Evolutionary conservation across 2,888 invertebrate species (phyloP).

Genomic region (Synanthedon tipuliformis): DNA sequence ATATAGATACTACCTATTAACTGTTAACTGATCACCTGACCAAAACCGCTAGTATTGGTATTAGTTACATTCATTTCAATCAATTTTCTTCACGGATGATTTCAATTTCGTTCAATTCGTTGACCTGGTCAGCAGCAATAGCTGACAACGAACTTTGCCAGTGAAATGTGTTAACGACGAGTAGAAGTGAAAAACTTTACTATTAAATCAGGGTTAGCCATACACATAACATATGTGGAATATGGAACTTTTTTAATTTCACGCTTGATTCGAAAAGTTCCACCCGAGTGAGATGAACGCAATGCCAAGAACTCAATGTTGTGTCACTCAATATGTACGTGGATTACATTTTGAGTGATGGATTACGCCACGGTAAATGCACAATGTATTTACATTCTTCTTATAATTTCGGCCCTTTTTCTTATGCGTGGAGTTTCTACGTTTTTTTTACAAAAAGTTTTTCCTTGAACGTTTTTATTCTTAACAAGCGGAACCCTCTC

Average conservation of each 20-base stretch:
- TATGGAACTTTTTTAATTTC: slow-evolving; percentile 64
- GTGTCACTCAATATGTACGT: slow-evolving; percentile 3
- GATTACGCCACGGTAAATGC: slow-evolving; percentile 11
- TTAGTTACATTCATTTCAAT: too few relatives aligned
- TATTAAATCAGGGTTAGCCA: slow-evolving; percentile 4
- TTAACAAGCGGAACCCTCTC: too few relatives aligned
- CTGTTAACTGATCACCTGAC: too few relatives aligned
- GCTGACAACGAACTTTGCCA: slow-evolving; percentile 15
- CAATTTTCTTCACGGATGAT: not conserved
- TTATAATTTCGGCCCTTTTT: slow-evolving; percentile 2
- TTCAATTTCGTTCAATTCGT: not conserved
- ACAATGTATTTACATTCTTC: not conserved
- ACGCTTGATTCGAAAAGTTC: slow-evolving; percentile 55
- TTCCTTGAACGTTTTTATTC: too few relatives aligned
- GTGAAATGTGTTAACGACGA: slow-evolving; percentile 18
- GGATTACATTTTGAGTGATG: slow-evolving; percentile 21
- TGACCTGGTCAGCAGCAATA: not conserved
- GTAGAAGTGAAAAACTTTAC: slow-evolving; percentile 2
- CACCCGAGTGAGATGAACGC: slow-evolving; percentile 22
- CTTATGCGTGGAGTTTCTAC: too few relatives aligned
- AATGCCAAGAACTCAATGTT: slow-evolving; percentile 26
- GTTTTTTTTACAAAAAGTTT: too few relatives aligned
- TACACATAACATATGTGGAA: slow-evolving; percentile 13
- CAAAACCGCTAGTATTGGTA: too few relatives aligned
- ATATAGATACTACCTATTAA: too few relatives aligned